Evolutionary conservation across 2,113 vertebrate species (phyloP), one percentile per base, ranked within the genome.

Genomic region (Arvicanthis niloticus): DNA sequence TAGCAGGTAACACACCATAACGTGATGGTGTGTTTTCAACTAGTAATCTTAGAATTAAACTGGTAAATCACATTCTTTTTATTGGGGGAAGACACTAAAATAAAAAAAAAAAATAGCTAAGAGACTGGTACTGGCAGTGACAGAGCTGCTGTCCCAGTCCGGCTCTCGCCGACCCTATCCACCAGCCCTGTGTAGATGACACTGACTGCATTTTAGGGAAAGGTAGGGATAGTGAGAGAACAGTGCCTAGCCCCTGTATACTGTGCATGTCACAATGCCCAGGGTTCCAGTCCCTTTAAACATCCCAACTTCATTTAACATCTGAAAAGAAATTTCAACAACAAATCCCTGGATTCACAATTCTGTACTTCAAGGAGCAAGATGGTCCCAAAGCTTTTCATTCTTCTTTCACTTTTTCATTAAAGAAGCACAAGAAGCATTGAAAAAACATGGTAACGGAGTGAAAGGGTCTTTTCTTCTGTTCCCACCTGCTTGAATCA

Each of bases 41-140:
- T 68, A 56, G 37, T 77, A 51, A 22, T 89, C 60, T 94, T 89
- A 87, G 15, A 31, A 58, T 88, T 70, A 56, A 86, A 92, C 60
- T 67, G 17, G 45, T 58, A 80, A 96, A 82, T 75, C n/a, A 24
- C 21, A 94, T 67, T 51, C 62, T 51, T 96, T 91, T 89, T 45
- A 88, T 34, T 58, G n/a, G 15, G 75, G 26, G 53, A 53, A 72
- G 53, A 75, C 16, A 82, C 10, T 85, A 84, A 34, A 85, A 53
- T 29, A 31, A 51, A 51, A 51, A 51, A 51, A 51, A 51, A 51
- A 51, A 51, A 7, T 13, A 10, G 37, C 76, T 21, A 82, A 56
- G 40, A 62, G 75, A 78, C 60, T 51, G 81, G 53, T 62, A 73
- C 29, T 16, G 42, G 70, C 58, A 91, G 29, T 34, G 68, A 87